Evolutionary conservation across 2,113 vertebrate genomes (phyloP).

Genomic region (Rhinopomastus cyanomelas): DNA sequence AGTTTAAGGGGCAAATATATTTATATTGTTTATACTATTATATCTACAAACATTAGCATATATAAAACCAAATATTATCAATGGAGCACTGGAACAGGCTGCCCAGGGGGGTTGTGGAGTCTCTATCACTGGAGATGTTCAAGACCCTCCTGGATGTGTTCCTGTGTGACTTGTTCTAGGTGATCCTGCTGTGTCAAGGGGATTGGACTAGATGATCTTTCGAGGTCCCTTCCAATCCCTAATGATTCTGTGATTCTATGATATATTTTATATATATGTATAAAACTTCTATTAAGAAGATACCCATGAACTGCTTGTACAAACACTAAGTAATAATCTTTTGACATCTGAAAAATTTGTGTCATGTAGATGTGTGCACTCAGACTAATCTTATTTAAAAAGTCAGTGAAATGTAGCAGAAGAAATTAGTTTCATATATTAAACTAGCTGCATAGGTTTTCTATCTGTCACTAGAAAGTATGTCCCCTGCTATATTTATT

Average conservation of each 20-base stretch:
- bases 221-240: too few relatives aligned
- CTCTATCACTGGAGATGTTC: too few relatives aligned
- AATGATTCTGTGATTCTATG: too few relatives aligned
- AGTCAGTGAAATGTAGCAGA: accelerated
- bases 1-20: neutral
- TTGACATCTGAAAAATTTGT: neutral
- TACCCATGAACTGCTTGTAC: neutral
- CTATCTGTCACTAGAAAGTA: neutral
- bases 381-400: neutral
- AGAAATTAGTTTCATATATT: neutral
- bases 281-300: neutral
- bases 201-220: too few relatives aligned
- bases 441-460: neutral
- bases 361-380: neutral
- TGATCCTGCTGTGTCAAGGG: too few relatives aligned
- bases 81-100: too few relatives aligned
- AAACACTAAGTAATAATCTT: neutral
- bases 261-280: too few relatives aligned
- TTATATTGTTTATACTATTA: neutral
- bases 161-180: too few relatives aligned
- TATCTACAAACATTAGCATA: too few relatives aligned
- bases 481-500: neutral
- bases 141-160: too few relatives aligned
- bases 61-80: too few relatives aligned
- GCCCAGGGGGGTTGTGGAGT: too few relatives aligned